These are phyloP conservation scores for Mesocricetus auratus DNA, from an alignment of 2,113 vertebrate genomes.

Conservation along the genomic window DNA sequence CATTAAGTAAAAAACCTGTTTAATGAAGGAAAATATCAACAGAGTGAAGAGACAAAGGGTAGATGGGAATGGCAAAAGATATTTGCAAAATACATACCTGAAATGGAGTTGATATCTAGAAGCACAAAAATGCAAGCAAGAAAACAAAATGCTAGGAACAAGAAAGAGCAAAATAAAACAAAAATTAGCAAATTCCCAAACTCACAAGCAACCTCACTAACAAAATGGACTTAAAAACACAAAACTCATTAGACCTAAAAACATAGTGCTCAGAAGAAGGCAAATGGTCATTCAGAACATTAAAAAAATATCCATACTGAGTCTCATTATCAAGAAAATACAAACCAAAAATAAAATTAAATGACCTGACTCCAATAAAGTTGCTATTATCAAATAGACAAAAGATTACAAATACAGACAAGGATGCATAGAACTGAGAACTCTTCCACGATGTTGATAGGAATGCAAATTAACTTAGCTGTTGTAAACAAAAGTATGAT, in stretches of 20 bases:
- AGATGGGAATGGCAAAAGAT: background rate
- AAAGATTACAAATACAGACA: background rate
- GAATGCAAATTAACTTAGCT: background rate
- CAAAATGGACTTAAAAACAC: background rate
- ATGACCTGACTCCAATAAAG: background rate
- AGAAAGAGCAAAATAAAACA: background rate
- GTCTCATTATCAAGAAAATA: background rate
- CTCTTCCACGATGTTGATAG: background rate
- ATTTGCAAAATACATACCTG: background rate
- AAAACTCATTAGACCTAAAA: background rate
- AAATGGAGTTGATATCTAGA: background rate
- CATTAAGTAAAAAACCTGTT: background rate
- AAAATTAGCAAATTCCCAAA: background rate
- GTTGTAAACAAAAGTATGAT: no score
- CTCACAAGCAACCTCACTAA: background rate
- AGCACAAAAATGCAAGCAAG: background rate
- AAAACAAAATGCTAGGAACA: background rate
- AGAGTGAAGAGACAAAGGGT: background rate
- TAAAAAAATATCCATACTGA: background rate
- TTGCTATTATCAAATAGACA: background rate
- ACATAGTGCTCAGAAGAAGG: background rate
- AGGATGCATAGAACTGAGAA: background rate
- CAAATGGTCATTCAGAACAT: background rate
- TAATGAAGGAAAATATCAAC: background rate
- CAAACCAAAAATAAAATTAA: background rate